Base-by-base conservation (phyloP, 1,140 invertebrate genomes). In the Vollenhovia emeryi region DNA sequence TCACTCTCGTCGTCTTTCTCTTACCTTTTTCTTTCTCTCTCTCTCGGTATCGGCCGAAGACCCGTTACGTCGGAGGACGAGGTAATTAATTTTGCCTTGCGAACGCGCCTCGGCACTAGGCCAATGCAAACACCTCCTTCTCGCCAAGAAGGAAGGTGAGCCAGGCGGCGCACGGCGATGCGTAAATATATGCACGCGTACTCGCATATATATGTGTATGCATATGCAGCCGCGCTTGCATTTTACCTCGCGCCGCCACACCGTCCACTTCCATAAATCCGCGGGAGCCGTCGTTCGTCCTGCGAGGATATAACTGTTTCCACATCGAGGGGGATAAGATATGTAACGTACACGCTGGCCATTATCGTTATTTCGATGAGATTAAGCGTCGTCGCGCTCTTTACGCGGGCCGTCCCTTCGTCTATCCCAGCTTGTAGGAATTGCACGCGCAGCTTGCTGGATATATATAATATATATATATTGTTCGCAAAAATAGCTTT, bases 71-170 rank as follows among this genome's bases (percentile, higher is more conserved):
- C 91, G 92, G 85, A 85, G 91, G 88, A 94, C 93, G 91, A 91
- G 93, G 93, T 94, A 94, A 94, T 94, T 94, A 94, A 94, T 94
- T 94, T 94, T 90, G 90, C 88, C 87, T 84, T 71, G 90, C 92
- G 86, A 92, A 92, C 90, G 90, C 75, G 89, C 75, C 89, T 92
- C 92, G 91, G 89, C 93, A 94, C 93, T 94, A 94, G 93, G 93
- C 94, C 94, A 94, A 94, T 93, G 94, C 93, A 93, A 94, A 94
- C 94, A 93, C 93, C 94, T 94, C 93, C 88, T 90, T 83, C 89
- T 87, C 90, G 40, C 36, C 13, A 71, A 60, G 80, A 62, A 75
- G 36, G 78, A 80, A 82, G 80, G 80, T 85, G 43, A 82, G 50
- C 64, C 36, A 71, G 64, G 50, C 45, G 15, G 27, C 75, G 33